Evolutionary conservation across 2,888 invertebrate genomes (phyloP), one percentile per base, ranked within the genome.

Genomic region (Hybos culiciformis): DNA sequence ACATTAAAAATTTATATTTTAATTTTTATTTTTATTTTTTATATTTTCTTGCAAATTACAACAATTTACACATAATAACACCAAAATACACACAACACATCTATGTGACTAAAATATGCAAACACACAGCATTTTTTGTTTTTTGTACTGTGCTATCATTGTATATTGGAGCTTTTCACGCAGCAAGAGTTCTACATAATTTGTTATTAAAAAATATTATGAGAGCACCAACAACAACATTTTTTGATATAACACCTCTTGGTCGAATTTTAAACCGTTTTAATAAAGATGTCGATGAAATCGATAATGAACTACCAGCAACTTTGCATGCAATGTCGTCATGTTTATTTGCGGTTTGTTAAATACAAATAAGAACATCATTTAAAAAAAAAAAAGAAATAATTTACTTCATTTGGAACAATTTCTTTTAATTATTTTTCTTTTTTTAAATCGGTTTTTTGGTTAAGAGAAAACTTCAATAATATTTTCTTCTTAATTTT

Each of bases 241-340:
- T 81, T 68, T 82, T 81, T 66, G 80, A 82, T 62, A 69, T 74
- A 50, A 77, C 78, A 51, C 81, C 81, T 7, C 56, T 71, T 48
- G 82, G 82, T 57, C 70, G 82, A 56, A 70, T 82, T 52, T 67
- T 82, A 41, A 77, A 77, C 66, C 72, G 78, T 53, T 78, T 80
- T 62, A 73, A 77, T 53, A 77, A 74, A 67, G 81, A 82, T 63
- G 67, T 78, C 56, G 75, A 76, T 56, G 72, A 72, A 51, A 60
- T 79, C 54, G 80, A 81, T 66, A 72, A 72, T 55, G 69, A 72
- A 50, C 65, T 80, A 48, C 75, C 77, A 47, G 59, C 59, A 49
- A 70, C 70, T 48, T 51, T 72, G 54, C 69, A 70, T 49, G 59
- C 63, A 54, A 66, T 68, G 60, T 54, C 70, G 48, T 54, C 60